Conservation (phyloP, 1,140 invertebrate genomes). For the Armadillidium nasatum region DNA sequence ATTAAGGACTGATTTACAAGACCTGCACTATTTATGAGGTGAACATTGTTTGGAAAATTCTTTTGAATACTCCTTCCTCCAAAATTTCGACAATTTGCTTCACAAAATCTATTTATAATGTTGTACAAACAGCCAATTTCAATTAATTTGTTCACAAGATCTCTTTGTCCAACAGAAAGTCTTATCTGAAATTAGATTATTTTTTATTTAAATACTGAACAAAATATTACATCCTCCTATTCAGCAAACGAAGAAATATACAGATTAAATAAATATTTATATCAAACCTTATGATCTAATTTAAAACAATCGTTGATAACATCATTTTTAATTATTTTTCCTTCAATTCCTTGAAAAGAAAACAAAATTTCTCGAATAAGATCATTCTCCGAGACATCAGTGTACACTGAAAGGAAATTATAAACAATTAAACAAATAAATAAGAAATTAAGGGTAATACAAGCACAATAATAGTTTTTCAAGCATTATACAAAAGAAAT, state of each 20-base stretch:
- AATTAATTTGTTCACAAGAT: slow-evolving; percentile 64
- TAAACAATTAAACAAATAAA: too few relatives aligned
- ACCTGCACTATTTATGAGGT: slow-evolving; percentile 55
- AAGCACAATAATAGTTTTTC: neutral
- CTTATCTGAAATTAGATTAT: too few relatives aligned
- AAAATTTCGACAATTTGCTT: slow-evolving; percentile 47
- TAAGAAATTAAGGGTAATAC: too few relatives aligned
- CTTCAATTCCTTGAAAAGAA: slow-evolving; percentile 74
- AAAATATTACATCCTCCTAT: too few relatives aligned
- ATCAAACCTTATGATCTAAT: slow-evolving; percentile 58
- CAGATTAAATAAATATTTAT: neutral
- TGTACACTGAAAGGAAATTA: slow-evolving; percentile 30
- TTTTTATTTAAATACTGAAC: too few relatives aligned
- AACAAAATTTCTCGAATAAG: slow-evolving; percentile 73
- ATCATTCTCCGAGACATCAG: slow-evolving; percentile 52
- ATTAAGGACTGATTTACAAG: slow-evolving; percentile 80
- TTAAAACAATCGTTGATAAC: slow-evolving; percentile 60
- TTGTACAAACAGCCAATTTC: slow-evolving; percentile 84
- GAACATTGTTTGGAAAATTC: slow-evolving; percentile 10
- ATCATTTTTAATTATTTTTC: too few relatives aligned
- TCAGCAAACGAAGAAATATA: neutral
- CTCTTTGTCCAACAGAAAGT: slow-evolving; percentile 50
- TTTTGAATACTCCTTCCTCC: slow-evolving; percentile 25
- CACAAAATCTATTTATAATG: slow-evolving; percentile 64
- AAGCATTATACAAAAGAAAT: neutral